A percentile compares a stretch with the other conserved stretches of the same genome.
Conservation (phyloP, 2,113 vertebrate species). For the Halichoeres trimaculatus region DNA sequence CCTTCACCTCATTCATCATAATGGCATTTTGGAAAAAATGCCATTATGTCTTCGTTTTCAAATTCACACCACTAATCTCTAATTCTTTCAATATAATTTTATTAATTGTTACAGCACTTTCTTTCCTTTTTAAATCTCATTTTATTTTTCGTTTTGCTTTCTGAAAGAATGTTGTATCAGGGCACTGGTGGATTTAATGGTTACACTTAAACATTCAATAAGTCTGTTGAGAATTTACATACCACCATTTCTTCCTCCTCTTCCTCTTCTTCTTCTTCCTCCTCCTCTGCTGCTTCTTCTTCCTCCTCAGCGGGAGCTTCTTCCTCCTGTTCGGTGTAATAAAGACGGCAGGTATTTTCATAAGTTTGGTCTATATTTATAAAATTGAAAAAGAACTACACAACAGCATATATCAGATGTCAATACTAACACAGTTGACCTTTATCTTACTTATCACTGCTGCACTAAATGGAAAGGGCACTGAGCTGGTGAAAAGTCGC, state of each 20-base stretch:
- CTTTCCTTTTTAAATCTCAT: background rate
- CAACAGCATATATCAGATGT: background rate
- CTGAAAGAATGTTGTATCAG: background rate
- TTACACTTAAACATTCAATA: background rate
- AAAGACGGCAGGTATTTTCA: background rate
- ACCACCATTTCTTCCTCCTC: conserved; percentile 78
- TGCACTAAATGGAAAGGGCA: background rate
- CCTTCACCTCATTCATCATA: too few species aligned
- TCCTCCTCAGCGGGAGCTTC: conserved; percentile 69
- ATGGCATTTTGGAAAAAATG: too few species aligned
- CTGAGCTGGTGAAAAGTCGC: too few species aligned
- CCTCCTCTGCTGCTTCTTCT: conserved; percentile 54
- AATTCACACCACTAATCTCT: too few species aligned
- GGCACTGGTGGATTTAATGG: background rate
- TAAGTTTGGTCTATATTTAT: background rate
- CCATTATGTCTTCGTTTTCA: too few species aligned
- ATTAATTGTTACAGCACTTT: too few species aligned
- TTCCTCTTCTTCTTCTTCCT: conserved; percentile 57
- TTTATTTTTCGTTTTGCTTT: background rate
- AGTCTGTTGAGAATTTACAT: conserved; percentile 27
- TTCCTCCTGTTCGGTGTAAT: conserved; percentile 49
- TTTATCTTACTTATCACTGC: too few species aligned
- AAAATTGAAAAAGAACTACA: background rate
- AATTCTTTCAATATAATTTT: too few species aligned
- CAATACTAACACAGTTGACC: too few species aligned